Percentiles rank a stretch among this genome's conserved stretches.
phyloP scores from a whole-genome alignment of 2,888 invertebrate species.

The Nemapogon koenigi region DNA sequence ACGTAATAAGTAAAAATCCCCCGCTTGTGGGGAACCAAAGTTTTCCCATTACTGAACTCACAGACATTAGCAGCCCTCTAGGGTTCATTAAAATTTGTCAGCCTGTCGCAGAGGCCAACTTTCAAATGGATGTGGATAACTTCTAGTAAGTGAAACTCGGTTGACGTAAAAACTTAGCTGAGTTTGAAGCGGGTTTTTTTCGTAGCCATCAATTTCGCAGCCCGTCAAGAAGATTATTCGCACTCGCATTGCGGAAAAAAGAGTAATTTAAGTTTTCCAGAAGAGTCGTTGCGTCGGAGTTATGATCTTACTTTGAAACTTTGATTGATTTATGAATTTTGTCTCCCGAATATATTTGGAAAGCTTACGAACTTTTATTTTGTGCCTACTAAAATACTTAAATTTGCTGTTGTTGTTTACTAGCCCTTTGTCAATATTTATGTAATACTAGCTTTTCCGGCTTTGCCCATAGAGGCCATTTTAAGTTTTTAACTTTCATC shows the following conservation, averaged over 20 bases:
- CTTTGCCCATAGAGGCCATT: too few relatives aligned
- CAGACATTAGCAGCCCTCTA: constrained; percentile 60
- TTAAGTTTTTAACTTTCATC: too few relatives aligned
- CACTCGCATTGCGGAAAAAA: constrained; percentile 61
- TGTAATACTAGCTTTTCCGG: too few relatives aligned
- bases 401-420: too few relatives aligned
- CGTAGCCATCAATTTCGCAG: constrained; percentile 59
- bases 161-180: constrained; percentile 58
- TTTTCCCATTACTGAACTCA: constrained; percentile 58
- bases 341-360: constrained; percentile 13
- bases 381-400: too few relatives aligned
- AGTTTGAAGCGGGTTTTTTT: constrained; percentile 46
- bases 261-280: constrained; percentile 61
- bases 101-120: constrained; percentile 57
- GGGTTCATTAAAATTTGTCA: constrained; percentile 65
- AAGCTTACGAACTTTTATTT: too few relatives aligned
- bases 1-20: constrained; percentile 12
- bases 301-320: constrained; percentile 61
- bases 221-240: constrained; percentile 64
- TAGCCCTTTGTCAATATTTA: too few relatives aligned
- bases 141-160: constrained; percentile 60
- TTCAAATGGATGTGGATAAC: constrained; percentile 60
- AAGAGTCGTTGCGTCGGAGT: constrained; percentile 53
- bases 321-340: constrained; percentile 59
- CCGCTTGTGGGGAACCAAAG: constrained; percentile 25